Evolutionary conservation across 1,140 invertebrate genomes (phyloP), one percentile per base, ranked within the genome.

Genomic region (Tribolium madens): DNA sequence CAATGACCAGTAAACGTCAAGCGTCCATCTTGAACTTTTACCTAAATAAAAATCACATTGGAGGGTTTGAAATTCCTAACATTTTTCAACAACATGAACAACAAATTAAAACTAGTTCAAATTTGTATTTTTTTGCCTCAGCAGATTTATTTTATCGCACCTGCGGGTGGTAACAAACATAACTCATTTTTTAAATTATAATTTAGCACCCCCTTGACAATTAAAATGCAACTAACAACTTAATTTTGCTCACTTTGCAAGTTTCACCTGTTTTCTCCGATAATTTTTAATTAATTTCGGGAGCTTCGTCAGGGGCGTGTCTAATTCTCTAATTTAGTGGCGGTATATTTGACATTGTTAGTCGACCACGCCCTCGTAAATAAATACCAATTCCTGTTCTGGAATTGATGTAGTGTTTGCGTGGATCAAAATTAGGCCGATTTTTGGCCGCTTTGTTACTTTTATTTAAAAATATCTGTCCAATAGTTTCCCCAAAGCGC

Each of bases 241-340:
- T 60, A 21, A 60, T 60, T 60, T 21, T 60, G 18, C 21, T 31
- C 53, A 60, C 21, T 53, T 53, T 15, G 21, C 21, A 26, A 26
- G 21, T 26, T 26, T 26, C 21, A 26, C 21, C 21, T 26, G 21
- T 26, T 26, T 18, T 10, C 9, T 21, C 9, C 13, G 53, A 60
- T 26, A 3, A 60, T 60, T 60, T 68, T 70, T 70, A 70, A 70
- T 70, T 70, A 70, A 42, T 70, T 70, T 70, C 10, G 10, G 9
- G 36, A 4, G 50, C 21, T 26, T 15, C 14, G 50, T 53, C 7
- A n/a, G 12, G n/a, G 15, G 50, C 15, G 9, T 53, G 53, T 60
- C 53, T 60, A 60, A 10, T 60, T 18, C 18, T 60, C 53, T 60
- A 60, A 60, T 60, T 60, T 60, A 60, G 17, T 21, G 18, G 15